Evolutionary conservation across 2,888 invertebrate species (phyloP).

Genomic region (Imbricaverruca yamaguchii): DNA sequence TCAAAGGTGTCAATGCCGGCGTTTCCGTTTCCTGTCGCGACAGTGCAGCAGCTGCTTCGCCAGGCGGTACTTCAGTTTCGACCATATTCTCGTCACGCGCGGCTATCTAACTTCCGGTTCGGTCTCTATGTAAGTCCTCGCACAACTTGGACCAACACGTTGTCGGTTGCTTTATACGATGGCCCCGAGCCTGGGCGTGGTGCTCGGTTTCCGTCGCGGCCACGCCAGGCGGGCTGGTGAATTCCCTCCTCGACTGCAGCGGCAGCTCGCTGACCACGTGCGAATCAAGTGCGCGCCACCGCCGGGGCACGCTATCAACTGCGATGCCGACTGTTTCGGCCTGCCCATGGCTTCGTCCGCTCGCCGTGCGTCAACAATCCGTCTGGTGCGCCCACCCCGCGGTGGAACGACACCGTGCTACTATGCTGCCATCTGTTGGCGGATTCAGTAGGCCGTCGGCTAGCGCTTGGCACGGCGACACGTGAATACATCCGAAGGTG

Average conservation of each 20-base stretch:
- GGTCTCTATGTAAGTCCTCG: background rate
- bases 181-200: no score
- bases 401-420: background rate
- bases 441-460: background rate
- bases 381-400: no score
- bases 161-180: background rate
- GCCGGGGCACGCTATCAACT: background rate
- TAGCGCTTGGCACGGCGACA: background rate
- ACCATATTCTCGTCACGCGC: no score
- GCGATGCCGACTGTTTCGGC: background rate
- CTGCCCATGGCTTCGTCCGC: background rate
- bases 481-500: background rate
- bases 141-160: background rate
- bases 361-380: background rate
- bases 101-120: no score
- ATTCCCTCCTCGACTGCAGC: background rate
- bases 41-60: no score
- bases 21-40: background rate
- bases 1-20: background rate
- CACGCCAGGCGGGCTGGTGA: no score
- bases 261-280: background rate
- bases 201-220: no score
- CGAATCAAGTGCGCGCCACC: background rate
- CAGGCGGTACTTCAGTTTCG: no score
- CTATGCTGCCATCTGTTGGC: background rate